A percentile compares a stretch with the other conserved stretches of the same genome.
Conservation (phyloP, 2,888 invertebrate genomes). For the Drosophila villosipedis region DNA sequence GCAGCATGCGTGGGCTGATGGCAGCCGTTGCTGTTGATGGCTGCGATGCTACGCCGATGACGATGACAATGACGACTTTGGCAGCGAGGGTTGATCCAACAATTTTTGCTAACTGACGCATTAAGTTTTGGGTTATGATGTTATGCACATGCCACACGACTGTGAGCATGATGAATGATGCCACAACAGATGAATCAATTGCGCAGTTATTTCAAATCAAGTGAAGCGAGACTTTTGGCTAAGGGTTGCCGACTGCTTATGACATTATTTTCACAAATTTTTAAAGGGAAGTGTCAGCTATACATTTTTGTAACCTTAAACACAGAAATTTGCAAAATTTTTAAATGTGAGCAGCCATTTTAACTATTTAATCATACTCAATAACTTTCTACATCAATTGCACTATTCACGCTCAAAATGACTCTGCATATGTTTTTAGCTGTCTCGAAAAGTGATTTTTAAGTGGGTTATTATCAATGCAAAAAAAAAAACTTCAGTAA, state of each 20-base stretch:
- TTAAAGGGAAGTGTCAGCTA: neutral
- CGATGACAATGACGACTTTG: constrained; percentile 47
- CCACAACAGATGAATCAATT: constrained; percentile 42
- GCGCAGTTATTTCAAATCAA: constrained; percentile 9
- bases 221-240: neutral
- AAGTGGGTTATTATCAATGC: too few species aligned
- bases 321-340: accelerated
- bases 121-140: constrained; percentile 38
- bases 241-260: constrained; percentile 2
- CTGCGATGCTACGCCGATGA: constrained; percentile 10
- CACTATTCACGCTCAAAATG: too few species aligned
- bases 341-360: neutral
- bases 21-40: constrained; percentile 29
- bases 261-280: neutral
- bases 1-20: constrained; percentile 47
- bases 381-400: too few species aligned
- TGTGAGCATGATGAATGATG: constrained; percentile 43
- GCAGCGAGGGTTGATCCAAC: constrained; percentile 64
- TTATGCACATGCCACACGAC: constrained; percentile 1
- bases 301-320: neutral
- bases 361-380: neutral
- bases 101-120: constrained; percentile 19
- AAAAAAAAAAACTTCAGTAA: neutral
- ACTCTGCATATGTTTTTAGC: neutral
- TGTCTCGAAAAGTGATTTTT: neutral